Conservation (phyloP, 2,113 vertebrate species). For the Lepisosteus osseus region DNA sequence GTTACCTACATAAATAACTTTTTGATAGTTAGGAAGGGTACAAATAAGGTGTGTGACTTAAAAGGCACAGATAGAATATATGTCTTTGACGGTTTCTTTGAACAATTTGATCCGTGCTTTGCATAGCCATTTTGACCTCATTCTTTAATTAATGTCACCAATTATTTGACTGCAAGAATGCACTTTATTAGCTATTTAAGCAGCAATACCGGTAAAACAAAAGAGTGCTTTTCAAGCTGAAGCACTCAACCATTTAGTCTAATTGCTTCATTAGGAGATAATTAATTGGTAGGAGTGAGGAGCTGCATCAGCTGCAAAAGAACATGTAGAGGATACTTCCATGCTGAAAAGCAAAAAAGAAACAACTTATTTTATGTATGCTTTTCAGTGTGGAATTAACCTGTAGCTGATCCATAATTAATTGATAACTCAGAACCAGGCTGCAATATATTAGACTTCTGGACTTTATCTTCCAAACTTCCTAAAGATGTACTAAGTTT, state of each 20-base stretch:
- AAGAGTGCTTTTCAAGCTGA: background rate
- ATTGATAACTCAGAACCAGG: background rate
- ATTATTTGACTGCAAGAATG: background rate
- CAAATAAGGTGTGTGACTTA: background rate
- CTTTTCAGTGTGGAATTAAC: no score
- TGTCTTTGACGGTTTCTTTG: background rate
- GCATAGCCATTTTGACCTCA: background rate
- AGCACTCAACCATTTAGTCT: background rate
- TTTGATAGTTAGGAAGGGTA: no score
- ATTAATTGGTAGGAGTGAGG: background rate
- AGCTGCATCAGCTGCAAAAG: no score
- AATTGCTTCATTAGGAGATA: slow-evolving; percentile 6
- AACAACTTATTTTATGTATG: no score
- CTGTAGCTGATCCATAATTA: background rate
- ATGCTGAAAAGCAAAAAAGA: no score
- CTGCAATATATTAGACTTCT: background rate
- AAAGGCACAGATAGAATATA: background rate
- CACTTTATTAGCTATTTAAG: background rate
- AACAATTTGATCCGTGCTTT: background rate
- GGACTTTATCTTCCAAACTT: background rate
- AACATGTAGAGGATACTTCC: no score
- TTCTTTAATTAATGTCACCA: background rate
- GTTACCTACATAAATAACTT: no score
- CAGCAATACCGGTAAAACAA: background rate
- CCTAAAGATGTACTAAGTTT: background rate